Evolutionary conservation across 1,140 invertebrate genomes (phyloP), one percentile per base, ranked within the genome.

Genomic region (Drosophila lowei): DNA sequence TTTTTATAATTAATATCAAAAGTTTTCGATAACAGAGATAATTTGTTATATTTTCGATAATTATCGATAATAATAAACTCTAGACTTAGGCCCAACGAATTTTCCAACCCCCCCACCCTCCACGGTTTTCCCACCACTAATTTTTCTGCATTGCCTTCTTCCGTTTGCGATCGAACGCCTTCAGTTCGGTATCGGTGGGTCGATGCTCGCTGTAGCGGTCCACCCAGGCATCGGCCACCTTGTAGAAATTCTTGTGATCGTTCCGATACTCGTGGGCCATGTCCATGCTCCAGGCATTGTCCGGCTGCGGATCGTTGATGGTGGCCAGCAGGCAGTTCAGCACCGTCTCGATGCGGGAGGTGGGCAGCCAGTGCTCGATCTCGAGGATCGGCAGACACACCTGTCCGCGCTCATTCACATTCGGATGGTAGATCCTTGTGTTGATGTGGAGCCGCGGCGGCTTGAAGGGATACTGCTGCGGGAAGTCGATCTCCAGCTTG

Each of bases 381-480:
- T 95, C 97, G 79, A 99, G 98, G 57, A 99, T 99, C 18, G 98
- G 97, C 89, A 99, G 93, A 92, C 98, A 99, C 2, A 98, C 96
- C 92, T 99, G 98, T 1, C 99, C 99, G 77, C 99, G 99, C 89
- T 99, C 98, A 93, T 99, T 99, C 86, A 99, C 96, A 92, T 99
- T 99, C 16, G 99, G 98, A 93, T 99, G 99, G 92, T 99, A 99
- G 80, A 99, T 99, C 94, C 98, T 99, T 11, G 99, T 99, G 92
- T 98, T 98, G 92, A 99, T 99, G 90, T 95, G 97, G 86, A 99
- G 97, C 92, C 98, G 98, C 43, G 99, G 99, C 49, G 99, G 98
- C 92, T 99, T 99, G 91, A 99, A 99, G 7, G 99, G 99, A 93
- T 99, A 99, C 90, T 99, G 98, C 46, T 97, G 96, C 28, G 99